phyloP scores from a whole-genome alignment of 2,888 invertebrate genomes.

The Trilocha varians region DNA sequence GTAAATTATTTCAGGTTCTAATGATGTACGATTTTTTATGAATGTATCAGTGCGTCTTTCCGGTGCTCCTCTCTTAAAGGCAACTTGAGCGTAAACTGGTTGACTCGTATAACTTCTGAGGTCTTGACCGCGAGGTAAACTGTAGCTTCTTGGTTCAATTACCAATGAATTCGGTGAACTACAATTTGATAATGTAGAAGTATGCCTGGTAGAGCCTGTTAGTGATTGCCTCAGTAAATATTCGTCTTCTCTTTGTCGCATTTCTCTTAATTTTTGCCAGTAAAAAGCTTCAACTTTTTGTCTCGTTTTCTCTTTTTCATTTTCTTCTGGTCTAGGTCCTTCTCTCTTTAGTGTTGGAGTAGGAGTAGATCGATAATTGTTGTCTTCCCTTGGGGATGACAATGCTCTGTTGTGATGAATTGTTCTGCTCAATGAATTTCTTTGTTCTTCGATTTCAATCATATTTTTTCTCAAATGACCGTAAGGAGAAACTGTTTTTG shows the following conservation, averaged over 20 bases:
- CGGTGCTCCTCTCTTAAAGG: slow-evolving; percentile 43
- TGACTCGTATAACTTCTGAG: slow-evolving; percentile 30
- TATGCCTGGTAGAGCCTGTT: slow-evolving; percentile 19
- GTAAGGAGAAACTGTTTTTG: slow-evolving; percentile 57
- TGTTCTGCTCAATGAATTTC: slow-evolving; percentile 41
- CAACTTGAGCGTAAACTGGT: slow-evolving; percentile 27
- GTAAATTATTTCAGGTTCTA: slow-evolving; percentile 38
- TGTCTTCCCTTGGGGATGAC: slow-evolving; percentile 27
- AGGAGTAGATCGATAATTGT: slow-evolving; percentile 17
- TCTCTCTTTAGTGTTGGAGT: slow-evolving; percentile 16
- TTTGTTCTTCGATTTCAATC: slow-evolving; percentile 53
- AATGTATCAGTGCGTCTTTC: slow-evolving; percentile 54
- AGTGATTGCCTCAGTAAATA: slow-evolving; percentile 49
- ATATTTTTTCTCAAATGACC: slow-evolving; percentile 53
- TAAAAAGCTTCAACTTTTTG: slow-evolving; percentile 78
- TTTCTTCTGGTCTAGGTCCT: slow-evolving; percentile 20
- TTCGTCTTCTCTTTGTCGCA: slow-evolving; percentile 76
- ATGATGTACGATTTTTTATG: slow-evolving; percentile 25
- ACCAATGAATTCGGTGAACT: slow-evolving; percentile 35
- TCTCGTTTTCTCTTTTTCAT: slow-evolving; percentile 68
- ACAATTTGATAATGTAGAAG: slow-evolving; percentile 27
- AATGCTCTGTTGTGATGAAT: slow-evolving; percentile 29
- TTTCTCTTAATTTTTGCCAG: slow-evolving; percentile 78
- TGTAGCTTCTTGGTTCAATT: slow-evolving; percentile 37
- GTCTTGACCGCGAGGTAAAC: slow-evolving; percentile 43